phyloP scores from a whole-genome alignment of 2,113 vertebrate species.

The Sarotherodon lohbergeri region DNA sequence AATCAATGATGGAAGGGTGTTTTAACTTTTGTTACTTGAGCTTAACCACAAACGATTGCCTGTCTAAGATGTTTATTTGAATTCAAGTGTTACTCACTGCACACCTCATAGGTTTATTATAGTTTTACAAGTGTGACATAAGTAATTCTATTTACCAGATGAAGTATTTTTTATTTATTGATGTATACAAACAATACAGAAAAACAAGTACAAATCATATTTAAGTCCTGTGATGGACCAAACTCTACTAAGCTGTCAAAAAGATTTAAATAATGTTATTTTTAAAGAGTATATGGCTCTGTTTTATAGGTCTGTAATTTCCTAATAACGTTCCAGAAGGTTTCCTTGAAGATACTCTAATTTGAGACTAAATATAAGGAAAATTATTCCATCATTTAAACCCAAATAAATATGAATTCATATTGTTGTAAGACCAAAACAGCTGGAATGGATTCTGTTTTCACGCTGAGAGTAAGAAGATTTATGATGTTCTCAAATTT shows the following conservation, averaged over 20 bases:
- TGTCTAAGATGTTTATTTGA: neutral
- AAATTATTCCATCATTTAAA: neutral
- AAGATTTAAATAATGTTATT: neutral
- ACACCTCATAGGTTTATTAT: constrained; percentile 5
- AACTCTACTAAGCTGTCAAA: neutral
- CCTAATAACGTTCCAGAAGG: neutral
- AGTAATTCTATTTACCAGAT: constrained; percentile 42
- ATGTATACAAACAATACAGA: constrained; percentile 33
- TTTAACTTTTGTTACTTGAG: constrained; percentile 2
- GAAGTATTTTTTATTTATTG: constrained; percentile 45
- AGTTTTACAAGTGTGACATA: constrained; percentile 2
- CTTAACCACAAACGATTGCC: neutral
- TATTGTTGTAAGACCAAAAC: neutral
- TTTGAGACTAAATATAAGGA: neutral
- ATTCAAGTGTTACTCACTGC: neutral
- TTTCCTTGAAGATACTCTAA: neutral
- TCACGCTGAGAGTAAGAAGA: neutral
- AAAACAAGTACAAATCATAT: constrained; percentile 3
- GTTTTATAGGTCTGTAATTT: neutral
- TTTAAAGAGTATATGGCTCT: neutral
- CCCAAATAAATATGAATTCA: neutral
- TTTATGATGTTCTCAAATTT: neutral
- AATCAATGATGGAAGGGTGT: neutral
- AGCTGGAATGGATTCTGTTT: neutral
- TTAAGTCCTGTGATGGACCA: neutral